Evolutionary conservation across 2,797 vertebrate species (phyloP), one percentile per base, ranked within the genome.

Genomic region (Discoglossus pictus): DNA sequence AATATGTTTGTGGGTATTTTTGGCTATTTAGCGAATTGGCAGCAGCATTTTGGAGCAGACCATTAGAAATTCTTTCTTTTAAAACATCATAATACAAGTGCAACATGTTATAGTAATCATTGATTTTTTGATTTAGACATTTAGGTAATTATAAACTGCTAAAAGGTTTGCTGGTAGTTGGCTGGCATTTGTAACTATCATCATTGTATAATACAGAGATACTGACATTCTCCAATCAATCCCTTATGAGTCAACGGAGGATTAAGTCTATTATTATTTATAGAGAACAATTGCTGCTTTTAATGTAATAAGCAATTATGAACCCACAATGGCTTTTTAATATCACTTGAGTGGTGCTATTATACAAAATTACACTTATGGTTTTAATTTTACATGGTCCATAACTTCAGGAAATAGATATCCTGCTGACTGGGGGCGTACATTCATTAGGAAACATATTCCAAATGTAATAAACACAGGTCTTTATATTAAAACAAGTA

Each of bases 261-360:
- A 67, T 67, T 50, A 38, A 51, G 27, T 67, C 44, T 59, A 67
- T 59, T 56, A 40, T 66, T 67, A 67, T 67, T 67, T 67, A 67
- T 59, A 59, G 35, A 9, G 55, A 59, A 59, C 54, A 56, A 59
- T 67, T 51, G 54, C 54, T 31, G 38, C 44, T 58, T 25, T 55
- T 67, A 67, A 67, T 67, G 54, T 21, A 15, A n/a, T 25, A 47
- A 23, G 64, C 53, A 67, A 58, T 67, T 67, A 67, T 34, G 38
- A 66, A 42, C 46, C 40, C 54, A 50, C 64, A 42, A 48, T 59
- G 21, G 44, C 21, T 64, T 67, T 67, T 67, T 67, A 67, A 59
- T 67, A 67, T 38, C 44, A 42, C 17, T 59, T 50, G 27, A 58
- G 36, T 50, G 23, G 44, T 42, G 54, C 54, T 59, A 24, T 58